These are phyloP conservation scores for Gryllus longicercus DNA, from an alignment of 2,888 invertebrate genomes.

Conservation along the genomic window DNA sequence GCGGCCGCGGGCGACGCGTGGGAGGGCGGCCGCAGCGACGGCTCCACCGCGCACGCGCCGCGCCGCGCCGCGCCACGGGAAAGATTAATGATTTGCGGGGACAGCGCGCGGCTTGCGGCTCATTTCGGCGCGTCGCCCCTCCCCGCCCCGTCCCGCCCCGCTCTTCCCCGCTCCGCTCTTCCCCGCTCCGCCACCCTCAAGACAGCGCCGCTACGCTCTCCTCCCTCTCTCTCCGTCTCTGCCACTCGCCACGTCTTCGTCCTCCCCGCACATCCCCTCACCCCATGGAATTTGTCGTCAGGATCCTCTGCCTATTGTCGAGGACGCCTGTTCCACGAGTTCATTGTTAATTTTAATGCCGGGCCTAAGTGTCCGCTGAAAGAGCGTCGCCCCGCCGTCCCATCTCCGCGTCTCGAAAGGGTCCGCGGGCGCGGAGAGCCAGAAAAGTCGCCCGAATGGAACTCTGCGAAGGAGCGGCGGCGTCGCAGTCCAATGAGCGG, in stretches of 20 bases:
- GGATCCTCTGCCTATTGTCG: neutral
- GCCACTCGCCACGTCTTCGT: neutral
- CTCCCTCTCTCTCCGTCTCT: neutral
- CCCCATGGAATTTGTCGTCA: neutral
- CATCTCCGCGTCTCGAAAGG: no score
- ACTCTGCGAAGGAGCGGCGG: no score
- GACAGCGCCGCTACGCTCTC: neutral
- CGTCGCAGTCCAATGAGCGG: neutral
- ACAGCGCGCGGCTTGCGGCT: neutral
- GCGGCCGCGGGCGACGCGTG: neutral
- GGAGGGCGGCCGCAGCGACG: neutral
- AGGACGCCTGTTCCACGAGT: neutral
- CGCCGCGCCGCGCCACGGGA: neutral
- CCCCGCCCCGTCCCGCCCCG: neutral
- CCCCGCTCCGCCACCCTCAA: neutral
- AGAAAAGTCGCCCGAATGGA: no score
- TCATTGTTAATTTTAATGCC: neutral
- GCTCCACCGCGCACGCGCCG: neutral
- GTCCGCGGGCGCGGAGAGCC: no score
- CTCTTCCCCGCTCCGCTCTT: neutral
- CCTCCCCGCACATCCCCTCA: neutral
- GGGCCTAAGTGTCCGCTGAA: neutral
- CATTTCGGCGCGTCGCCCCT: neutral
- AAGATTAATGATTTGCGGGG: conserved; percentile 17
- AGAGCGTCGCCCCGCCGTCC: no score